phyloP scores from a whole-genome alignment of 2,797 vertebrate species.

The Brotula barbata region DNA sequence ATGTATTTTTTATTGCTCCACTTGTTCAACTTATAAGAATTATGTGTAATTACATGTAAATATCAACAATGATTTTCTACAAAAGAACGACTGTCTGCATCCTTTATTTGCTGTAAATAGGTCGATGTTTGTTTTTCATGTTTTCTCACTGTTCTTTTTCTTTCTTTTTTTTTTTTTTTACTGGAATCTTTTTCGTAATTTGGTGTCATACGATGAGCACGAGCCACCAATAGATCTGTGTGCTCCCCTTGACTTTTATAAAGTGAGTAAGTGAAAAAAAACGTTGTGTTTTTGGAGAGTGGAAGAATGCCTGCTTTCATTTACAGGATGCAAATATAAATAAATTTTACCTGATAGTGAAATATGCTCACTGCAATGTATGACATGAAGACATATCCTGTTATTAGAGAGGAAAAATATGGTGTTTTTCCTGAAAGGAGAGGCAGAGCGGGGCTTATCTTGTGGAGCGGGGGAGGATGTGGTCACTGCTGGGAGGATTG shows the following conservation, averaged over 20 bases:
- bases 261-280: not conserved
- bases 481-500: slow-evolving; percentile 71
- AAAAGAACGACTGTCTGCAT: too few species aligned
- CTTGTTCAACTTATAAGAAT: slow-evolving; percentile 32
- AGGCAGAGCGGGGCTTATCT: slow-evolving; percentile 73
- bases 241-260: not conserved
- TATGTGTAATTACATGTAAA: slow-evolving; percentile 13
- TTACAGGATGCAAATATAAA: slow-evolving; percentile 27
- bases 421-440: slow-evolving; percentile 72
- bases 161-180: too few species aligned
- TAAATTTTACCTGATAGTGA: slow-evolving; percentile 39
- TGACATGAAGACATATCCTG: slow-evolving; percentile 71
- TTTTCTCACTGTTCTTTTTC: too few species aligned
- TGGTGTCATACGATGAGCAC: slow-evolving; percentile 9
- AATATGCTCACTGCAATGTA: slow-evolving; percentile 49
- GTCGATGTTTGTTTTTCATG: too few species aligned
- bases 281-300: too few species aligned
- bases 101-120: too few species aligned
- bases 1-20: not conserved
- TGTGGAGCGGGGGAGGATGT: slow-evolving; percentile 76
- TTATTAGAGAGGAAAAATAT: slow-evolving; percentile 65
- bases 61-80: too few species aligned
- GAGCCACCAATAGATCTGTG: slow-evolving; percentile 31
- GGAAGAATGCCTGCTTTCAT: too few species aligned
- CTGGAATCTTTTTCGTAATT: not conserved